phyloP scores from a whole-genome alignment of 2,113 vertebrate species.

The Myotis davidii region DNA sequence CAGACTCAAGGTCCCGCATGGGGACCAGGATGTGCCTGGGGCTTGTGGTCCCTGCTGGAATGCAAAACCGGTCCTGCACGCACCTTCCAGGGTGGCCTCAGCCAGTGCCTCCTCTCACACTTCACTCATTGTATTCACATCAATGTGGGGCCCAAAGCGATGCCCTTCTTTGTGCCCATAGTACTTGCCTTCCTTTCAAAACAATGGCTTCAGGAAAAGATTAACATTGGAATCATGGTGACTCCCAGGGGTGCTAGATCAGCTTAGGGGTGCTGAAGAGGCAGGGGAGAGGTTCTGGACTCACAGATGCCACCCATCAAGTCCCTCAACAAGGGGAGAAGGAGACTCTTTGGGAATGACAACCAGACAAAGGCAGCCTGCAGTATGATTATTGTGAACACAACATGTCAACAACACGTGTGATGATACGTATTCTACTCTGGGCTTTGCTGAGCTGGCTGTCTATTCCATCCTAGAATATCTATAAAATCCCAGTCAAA shows the following conservation, averaged over 20 bases:
- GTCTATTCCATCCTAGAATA: neutral
- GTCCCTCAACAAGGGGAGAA: neutral
- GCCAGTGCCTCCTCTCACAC: accelerated
- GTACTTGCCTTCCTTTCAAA: neutral
- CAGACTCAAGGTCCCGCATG: accelerated
- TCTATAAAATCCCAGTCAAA: constrained; percentile 1
- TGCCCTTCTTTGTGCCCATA: neutral
- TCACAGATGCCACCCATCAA: neutral
- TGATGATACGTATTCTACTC: neutral
- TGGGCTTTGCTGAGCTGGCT: neutral
- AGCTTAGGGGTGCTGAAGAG: neutral
- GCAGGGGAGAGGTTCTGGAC: neutral
- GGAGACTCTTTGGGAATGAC: neutral
- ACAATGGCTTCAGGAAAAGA: neutral
- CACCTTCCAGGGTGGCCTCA: neutral
- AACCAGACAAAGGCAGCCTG: neutral
- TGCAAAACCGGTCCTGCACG: neutral
- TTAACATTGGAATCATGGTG: neutral
- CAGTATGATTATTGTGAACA: accelerated
- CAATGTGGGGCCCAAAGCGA: accelerated
- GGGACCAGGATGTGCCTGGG: too few species aligned
- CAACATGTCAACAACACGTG: neutral
- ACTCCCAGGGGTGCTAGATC: accelerated
- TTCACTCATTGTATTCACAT: neutral
- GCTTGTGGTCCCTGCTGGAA: accelerated